These are phyloP conservation scores for Epinephelus lanceolatus DNA, from an alignment of 2,113 vertebrate genomes.

Conservation along the genomic window DNA sequence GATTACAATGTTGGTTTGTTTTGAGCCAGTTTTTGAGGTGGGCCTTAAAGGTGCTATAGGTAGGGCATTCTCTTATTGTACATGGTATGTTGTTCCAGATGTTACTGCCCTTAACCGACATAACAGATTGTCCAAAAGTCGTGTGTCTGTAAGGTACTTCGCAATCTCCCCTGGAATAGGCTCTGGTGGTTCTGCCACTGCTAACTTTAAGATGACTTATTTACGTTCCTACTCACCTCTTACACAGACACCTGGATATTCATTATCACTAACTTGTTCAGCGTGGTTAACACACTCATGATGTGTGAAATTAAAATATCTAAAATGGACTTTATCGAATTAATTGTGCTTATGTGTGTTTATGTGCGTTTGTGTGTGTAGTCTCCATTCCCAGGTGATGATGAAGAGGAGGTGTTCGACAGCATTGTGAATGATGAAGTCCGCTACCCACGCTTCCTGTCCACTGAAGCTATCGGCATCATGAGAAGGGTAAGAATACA, in stretches of 20 bases:
- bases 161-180: too few relatives aligned
- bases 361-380: conserved; percentile 63
- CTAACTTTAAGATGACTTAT: too few relatives aligned
- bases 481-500: conserved; percentile 92
- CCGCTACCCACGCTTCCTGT: conserved; percentile 96
- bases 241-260: not conserved
- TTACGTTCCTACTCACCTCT: not conserved
- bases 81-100: too few relatives aligned
- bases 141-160: too few relatives aligned
- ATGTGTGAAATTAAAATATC: not conserved
- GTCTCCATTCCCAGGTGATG: conserved; percentile 98
- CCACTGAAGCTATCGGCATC: conserved; percentile 96
- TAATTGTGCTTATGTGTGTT: conserved; percentile 10
- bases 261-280: not conserved
- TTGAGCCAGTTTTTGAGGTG: too few relatives aligned
- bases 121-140: too few relatives aligned
- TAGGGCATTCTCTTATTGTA: too few relatives aligned
- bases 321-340: not conserved
- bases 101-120: too few relatives aligned
- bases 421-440: conserved; percentile 99
- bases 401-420: conserved; percentile 99
- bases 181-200: too few relatives aligned
- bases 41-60: too few relatives aligned
- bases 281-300: not conserved
- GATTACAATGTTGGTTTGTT: too few relatives aligned